Base-by-base conservation (phyloP, 2,797 vertebrate species). In the Peromyscus eremicus region DNA sequence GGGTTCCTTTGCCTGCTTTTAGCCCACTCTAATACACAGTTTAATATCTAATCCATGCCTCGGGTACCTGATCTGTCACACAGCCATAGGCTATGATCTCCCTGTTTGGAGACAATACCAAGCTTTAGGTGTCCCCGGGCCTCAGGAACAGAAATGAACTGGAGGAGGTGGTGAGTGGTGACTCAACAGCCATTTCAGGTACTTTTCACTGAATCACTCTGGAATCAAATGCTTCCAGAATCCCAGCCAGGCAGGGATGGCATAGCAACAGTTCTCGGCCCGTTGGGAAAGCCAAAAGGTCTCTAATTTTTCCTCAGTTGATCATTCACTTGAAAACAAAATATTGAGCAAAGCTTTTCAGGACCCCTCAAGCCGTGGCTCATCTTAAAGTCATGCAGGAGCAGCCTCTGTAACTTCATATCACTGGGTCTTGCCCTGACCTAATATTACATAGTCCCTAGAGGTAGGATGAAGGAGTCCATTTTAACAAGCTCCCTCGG, bases 41-140 rank as follows among this genome's bases (percentile, higher is more conserved):
- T 94, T 95, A 71, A 82, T 95, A 92, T 89, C 95, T 49, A 71
- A 89, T 90, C 62, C 17, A 1, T 11, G 71, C 95, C 66, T 66
- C 7, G 0, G 37, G 43, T 34, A 21, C 76, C 87, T 79, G 87
- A 32, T 17, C 60, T 2, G 49, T 75, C 91, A 37, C 1, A 11
- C 4, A 23, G 94, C 37, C 79, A 23, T 34, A 29, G 91, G 66
- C 87, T 90, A 14, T 93, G 92, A 94, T 83, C 80, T 88, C 73
- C 83, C 68, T 76, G 27, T 77, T 75, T 19, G 21, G 12, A 90
- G 86, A 92, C 80, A 60, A 79, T 27, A 21, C 71, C 10, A 57
- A 89, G n/a, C 81, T 76, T 92, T 76, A 46, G 83, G 89, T 81
- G 55, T 92, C 83, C 66, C 55, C 4, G 10, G 83, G 70, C 90